These are phyloP conservation scores for Aeoliscus strigatus DNA, from an alignment of 2,797 vertebrate species.

Conservation along the genomic window DNA sequence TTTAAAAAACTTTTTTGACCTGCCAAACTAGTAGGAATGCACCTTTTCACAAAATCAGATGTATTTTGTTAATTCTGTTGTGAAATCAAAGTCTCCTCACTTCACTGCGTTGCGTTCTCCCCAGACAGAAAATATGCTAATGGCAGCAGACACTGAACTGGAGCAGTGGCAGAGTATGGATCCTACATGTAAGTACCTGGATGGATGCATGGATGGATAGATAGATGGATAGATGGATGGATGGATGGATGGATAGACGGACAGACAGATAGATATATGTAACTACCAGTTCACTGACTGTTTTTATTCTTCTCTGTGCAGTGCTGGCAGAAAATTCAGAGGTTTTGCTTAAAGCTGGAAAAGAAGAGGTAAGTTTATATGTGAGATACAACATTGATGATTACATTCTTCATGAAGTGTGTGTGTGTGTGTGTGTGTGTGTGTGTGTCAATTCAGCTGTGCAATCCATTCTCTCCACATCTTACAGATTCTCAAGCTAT, in stretches of 20 bases:
- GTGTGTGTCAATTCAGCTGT: background rate
- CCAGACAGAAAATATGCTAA: conserved; percentile 63
- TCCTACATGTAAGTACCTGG: conserved; percentile 65
- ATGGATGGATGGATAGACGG: too few relatives aligned
- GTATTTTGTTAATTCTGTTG: too few relatives aligned
- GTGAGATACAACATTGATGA: background rate
- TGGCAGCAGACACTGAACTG: conserved; percentile 68
- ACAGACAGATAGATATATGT: too few relatives aligned
- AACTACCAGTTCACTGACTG: background rate
- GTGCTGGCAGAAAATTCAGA: conserved; percentile 69
- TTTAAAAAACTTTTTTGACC: too few relatives aligned
- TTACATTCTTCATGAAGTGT: too few relatives aligned
- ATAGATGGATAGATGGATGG: too few relatives aligned
- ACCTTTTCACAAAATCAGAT: too few relatives aligned
- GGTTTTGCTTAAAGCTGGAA: conserved; percentile 67
- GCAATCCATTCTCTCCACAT: conserved; percentile 3
- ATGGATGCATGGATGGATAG: too few relatives aligned
- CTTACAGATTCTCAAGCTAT: conserved; percentile 79
- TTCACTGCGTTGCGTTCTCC: too few relatives aligned
- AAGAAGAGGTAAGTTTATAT: conserved; percentile 64
- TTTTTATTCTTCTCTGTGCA: conserved; percentile 22
- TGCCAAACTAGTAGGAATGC: too few relatives aligned
- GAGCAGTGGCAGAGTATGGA: conserved; percentile 63
- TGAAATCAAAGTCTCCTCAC: too few relatives aligned
- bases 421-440: background rate